Percentiles rank a stretch among this genome's conserved stretches.
Evolutionary conservation across 1,140 invertebrate genomes (phyloP).

Genomic region (Drosophila hydei): DNA sequence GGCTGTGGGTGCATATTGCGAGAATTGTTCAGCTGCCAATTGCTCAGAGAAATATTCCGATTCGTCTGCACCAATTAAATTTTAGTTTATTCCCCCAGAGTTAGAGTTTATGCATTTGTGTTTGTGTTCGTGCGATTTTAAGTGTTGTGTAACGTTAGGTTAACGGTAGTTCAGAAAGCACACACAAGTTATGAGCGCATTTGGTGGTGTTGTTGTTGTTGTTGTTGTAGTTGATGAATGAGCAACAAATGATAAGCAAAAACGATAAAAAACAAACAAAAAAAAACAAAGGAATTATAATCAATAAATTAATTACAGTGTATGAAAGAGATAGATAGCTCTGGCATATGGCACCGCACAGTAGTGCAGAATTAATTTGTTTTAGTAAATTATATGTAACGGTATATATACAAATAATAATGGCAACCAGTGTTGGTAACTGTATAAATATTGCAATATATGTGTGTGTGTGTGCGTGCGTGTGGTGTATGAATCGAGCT

Average conservation of each 20-base stretch:
- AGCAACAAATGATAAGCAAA: slow-evolving; percentile 64
- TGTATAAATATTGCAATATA: too few relatives aligned
- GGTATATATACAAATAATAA: background rate
- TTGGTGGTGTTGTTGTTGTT: slow-evolving; percentile 40
- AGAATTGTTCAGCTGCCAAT: slow-evolving; percentile 84
- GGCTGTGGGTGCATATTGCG: slow-evolving; percentile 83
- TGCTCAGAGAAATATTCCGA: slow-evolving; percentile 84
- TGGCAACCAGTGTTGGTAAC: background rate
- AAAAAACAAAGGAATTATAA: slow-evolving; percentile 40
- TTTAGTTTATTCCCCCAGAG: slow-evolving; percentile 39
- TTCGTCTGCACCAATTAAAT: slow-evolving; percentile 64
- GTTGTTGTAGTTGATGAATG: slow-evolving; percentile 42
- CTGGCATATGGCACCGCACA: slow-evolving; percentile 22
- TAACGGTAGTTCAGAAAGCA: slow-evolving; percentile 78
- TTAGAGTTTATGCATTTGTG: slow-evolving; percentile 39
- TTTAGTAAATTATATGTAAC: slow-evolving; percentile 6
- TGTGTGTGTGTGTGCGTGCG: background rate
- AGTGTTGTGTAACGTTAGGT: slow-evolving; percentile 57
- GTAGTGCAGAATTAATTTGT: slow-evolving; percentile 32
- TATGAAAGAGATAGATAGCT: slow-evolving; percentile 19
- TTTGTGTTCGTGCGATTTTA: slow-evolving; percentile 17
- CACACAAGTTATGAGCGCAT: slow-evolving; percentile 58
- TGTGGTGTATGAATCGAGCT: too few relatives aligned
- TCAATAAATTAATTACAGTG: slow-evolving; percentile 69
- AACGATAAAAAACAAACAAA: slow-evolving; percentile 54